Evolutionary conservation across 2,113 vertebrate genomes (phyloP).

Genomic region (Pongo pygmaeus): DNA sequence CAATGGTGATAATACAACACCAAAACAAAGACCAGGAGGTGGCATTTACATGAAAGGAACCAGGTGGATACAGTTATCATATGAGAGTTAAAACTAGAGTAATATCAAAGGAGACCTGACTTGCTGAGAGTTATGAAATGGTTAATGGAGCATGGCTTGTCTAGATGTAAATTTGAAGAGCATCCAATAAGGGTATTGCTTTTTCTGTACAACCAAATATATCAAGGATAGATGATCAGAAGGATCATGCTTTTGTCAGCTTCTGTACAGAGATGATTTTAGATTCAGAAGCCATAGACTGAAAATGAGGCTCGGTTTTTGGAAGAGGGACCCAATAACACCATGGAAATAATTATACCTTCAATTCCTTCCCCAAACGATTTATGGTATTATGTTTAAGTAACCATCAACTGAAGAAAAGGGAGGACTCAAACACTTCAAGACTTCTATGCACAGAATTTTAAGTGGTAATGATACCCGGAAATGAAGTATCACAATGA

Average conservation of each 20-base stretch:
- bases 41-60: neutral
- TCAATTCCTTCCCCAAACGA: neutral
- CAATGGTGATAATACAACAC: neutral
- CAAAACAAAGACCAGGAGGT: neutral
- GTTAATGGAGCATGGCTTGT: neutral
- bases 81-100: no score
- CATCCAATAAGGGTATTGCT: neutral
- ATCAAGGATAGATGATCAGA: neutral
- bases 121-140: neutral
- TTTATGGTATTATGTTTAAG: neutral
- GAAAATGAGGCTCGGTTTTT: neutral
- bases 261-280: neutral
- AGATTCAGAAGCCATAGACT: neutral
- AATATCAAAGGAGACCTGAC: neutral
- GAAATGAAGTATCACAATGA: neutral
- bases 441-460: neutral
- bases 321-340: neutral
- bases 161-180: neutral
- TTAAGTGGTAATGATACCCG: neutral
- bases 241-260: neutral
- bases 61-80: neutral
- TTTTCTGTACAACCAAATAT: neutral
- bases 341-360: neutral
- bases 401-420: neutral
- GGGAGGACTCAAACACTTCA: neutral